These are phyloP conservation scores for Leucania comma DNA, from an alignment of 2,888 invertebrate species.

Conservation along the genomic window DNA sequence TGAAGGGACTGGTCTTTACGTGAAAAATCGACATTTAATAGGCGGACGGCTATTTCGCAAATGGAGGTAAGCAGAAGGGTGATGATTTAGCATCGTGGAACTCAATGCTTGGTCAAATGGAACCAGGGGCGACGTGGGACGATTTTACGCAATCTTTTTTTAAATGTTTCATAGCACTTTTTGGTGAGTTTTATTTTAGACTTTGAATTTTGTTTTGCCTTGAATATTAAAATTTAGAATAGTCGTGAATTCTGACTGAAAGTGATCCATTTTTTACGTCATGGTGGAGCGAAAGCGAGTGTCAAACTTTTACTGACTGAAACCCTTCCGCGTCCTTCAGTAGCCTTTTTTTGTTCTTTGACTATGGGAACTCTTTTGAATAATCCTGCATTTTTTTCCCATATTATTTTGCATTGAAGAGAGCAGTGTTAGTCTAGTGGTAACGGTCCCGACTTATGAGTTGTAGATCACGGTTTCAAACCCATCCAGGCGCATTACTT, in stretches of 20 bases:
- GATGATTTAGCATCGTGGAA: constrained; percentile 75
- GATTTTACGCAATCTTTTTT: constrained; percentile 50
- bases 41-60: constrained; percentile 82
- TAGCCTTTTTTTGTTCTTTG: too few species aligned
- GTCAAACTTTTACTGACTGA: too few species aligned
- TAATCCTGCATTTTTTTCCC: neutral
- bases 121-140: constrained; percentile 55
- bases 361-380: too few species aligned
- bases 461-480: too few species aligned
- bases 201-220: neutral
- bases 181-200: neutral
- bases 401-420: too few species aligned
- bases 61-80: constrained; percentile 76
- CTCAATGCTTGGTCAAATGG: constrained; percentile 65
- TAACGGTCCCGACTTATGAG: too few species aligned
- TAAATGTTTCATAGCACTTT: constrained; percentile 33
- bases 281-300: too few species aligned
- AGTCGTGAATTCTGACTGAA: neutral
- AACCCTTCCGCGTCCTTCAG: too few species aligned
- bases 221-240: neutral
- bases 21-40: constrained; percentile 90
- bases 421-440: too few species aligned
- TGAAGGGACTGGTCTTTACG: constrained; percentile 69
- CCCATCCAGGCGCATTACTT: too few species aligned
- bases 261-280: neutral